phyloP scores from a whole-genome alignment of 2,888 invertebrate species.

The Poecilobothrus nobilitatus region DNA sequence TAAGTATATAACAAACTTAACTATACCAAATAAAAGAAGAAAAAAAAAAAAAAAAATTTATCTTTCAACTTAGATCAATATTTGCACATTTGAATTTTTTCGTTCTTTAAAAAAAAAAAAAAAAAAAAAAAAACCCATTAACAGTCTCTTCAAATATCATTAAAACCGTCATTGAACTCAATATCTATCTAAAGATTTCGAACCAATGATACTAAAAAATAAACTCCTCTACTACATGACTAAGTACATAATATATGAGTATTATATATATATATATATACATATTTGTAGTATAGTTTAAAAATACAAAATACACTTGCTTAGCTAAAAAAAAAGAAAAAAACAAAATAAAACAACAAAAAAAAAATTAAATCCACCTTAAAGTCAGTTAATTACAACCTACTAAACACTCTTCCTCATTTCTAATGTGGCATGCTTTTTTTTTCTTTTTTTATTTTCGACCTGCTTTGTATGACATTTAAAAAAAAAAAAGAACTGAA shows the following conservation, averaged over 20 bases:
- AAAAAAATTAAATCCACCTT: neutral
- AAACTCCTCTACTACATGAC: too few species aligned
- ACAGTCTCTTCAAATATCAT: neutral
- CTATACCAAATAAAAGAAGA: too few species aligned
- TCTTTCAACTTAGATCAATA: neutral
- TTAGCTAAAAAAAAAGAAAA: neutral
- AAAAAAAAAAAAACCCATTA: neutral
- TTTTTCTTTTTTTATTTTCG: too few species aligned
- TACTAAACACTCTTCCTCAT: neutral
- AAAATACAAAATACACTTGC: too few species aligned
- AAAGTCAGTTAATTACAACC: neutral
- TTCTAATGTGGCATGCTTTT: neutral
- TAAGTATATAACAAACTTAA: too few species aligned
- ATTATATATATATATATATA: too few species aligned
- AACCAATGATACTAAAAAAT: too few species aligned
- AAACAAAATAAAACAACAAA: neutral
- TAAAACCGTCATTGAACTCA: neutral
- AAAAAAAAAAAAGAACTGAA: too few species aligned
- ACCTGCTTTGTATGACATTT: too few species aligned
- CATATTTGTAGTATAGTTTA: too few species aligned
- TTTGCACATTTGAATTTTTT: conserved; percentile 1
- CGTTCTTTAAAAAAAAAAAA: neutral
- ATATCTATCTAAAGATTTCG: neutral
- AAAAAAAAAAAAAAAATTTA: too few species aligned
- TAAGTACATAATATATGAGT: too few species aligned